A percentile compares a stretch with the other conserved stretches of the same genome.
Evolutionary conservation across 2,113 vertebrate genomes (phyloP).

Genomic region (Morone chrysops): DNA sequence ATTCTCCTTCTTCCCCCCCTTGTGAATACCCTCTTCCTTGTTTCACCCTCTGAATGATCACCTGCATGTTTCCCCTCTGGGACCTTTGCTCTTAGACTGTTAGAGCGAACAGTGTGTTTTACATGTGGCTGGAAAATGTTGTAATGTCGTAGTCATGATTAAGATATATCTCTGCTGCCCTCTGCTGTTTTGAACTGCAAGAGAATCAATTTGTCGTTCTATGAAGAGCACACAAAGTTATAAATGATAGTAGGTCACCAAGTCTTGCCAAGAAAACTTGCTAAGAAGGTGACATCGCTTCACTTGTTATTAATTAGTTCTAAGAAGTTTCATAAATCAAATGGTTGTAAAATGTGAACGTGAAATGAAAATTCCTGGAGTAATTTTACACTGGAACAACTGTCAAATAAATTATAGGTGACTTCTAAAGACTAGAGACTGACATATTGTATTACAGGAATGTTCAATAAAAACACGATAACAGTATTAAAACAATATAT

Average conservation of each 20-base stretch:
- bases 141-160: conserved; percentile 11
- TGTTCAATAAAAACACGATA: not conserved
- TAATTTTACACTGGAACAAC: conserved; percentile 6
- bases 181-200: conserved; percentile 58
- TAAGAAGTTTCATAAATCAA: too few relatives aligned
- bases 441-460: not conserved
- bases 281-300: not conserved
- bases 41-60: conserved; percentile 55
- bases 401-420: not conserved
- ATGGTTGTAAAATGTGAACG: not conserved
- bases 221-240: not conserved
- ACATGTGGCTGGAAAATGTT: conserved; percentile 38
- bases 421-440: not conserved
- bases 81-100: conserved; percentile 36
- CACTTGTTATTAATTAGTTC: not conserved
- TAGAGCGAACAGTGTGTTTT: conserved; percentile 27
- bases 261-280: not conserved
- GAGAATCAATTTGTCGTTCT: not conserved
- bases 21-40: conserved; percentile 14
- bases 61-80: conserved; percentile 67
- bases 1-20: not conserved
- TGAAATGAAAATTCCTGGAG: not conserved
- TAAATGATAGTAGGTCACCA: too few relatives aligned
- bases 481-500: not conserved
- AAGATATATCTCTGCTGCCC: conserved; percentile 60